Base-by-base conservation (phyloP, 2,113 vertebrate species). In the Argyrosomus japonicus region DNA sequence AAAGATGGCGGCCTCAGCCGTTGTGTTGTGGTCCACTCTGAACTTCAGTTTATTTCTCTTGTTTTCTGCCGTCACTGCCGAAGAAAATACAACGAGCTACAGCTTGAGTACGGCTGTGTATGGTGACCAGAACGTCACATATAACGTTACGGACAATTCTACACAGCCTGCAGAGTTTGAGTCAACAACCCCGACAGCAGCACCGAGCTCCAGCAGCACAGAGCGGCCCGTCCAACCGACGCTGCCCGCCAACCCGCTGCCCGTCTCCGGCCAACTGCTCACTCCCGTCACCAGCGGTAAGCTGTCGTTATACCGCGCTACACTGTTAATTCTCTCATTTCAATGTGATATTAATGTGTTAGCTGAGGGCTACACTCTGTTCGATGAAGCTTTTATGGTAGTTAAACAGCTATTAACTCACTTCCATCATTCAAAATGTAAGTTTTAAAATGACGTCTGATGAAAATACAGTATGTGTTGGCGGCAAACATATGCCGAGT, bases 201-300 rank as follows among this genome's bases (percentile, higher is more conserved):
- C 70, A 11, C 5, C 19, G 61, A 57, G 8, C 18, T 7, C 1
- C 69, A 56, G 43, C 67, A 50, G 61, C 47, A 58, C 86, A 0
- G 58, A 68, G 53, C 10, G 23, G 57, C 61, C 76, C 7, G 11
- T 0, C 3, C 8, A 4, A 0, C 50, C 74, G 0, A 47, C 0
- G 3, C 21, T 18, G 2, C 14, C 73, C 0, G 23, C 54, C 0
- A 69, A 60, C 3, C 87, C 89, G 0, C 88, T 92, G 63, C 88
- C 92, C 4, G 40, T 62, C 17, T 88, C 80, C 60, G 89, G 87
- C 23, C 62, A 7, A 1, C 73, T 92, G 14, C 89, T 53, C 7
- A 0, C 68, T 0, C 68, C 91, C 1, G 23, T 56, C 32, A 68
- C 82, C 27, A 25, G n/a, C 23, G 89, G 92, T 93, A 85, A 78